Evolutionary conservation across 2,888 invertebrate genomes (phyloP).

Genomic region (Morinoia aosen): DNA sequence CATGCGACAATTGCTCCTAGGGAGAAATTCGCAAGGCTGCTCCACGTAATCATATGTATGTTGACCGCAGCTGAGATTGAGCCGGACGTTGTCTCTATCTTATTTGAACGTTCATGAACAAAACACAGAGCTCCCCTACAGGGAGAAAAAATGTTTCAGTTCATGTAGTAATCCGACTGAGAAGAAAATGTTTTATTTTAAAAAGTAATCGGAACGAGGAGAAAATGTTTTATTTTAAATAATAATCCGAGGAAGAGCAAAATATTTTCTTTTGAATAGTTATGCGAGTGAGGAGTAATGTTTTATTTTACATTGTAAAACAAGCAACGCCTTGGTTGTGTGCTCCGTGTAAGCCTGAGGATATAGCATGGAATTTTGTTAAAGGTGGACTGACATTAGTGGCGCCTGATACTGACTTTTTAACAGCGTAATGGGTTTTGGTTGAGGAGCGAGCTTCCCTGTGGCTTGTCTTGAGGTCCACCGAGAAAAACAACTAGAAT

Average conservation of each 20-base stretch:
- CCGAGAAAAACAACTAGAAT: background rate
- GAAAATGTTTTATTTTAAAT: no score
- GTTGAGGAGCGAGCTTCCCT: background rate
- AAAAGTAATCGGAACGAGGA: no score
- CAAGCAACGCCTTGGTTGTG: background rate
- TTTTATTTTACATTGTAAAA: background rate
- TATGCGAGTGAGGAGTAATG: no score
- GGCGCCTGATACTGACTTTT: background rate
- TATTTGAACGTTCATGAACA: background rate
- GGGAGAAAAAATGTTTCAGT: background rate
- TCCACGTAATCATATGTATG: conserved; percentile 22
- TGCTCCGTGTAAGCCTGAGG: background rate
- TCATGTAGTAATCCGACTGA: background rate
- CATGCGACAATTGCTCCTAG: conserved; percentile 30
- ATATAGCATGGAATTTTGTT: background rate
- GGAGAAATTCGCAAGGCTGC: background rate
- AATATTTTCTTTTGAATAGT: no score
- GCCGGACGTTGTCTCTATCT: background rate
- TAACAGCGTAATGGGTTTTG: background rate
- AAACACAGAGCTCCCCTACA: background rate
- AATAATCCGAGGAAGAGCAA: no score
- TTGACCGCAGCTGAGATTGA: background rate
- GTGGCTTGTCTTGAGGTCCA: background rate
- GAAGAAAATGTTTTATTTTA: no score
- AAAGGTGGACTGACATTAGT: background rate